Evolutionary conservation across 2,113 vertebrate genomes (phyloP), one percentile per base, ranked within the genome.

Genomic region (Seriola rivoliana): DNA sequence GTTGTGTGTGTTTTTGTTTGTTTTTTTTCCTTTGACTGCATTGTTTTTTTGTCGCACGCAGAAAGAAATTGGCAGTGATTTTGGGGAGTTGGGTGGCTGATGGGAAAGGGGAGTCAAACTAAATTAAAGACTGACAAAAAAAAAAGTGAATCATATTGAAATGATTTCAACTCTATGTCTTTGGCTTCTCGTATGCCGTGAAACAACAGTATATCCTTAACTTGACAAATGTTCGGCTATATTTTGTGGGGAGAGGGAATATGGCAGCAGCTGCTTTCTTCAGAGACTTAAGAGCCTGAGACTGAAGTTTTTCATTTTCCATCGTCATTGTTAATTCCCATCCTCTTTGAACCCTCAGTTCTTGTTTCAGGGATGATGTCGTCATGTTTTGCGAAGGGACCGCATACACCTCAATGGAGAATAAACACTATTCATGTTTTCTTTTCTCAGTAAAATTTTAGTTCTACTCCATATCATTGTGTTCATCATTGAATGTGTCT

Each of bases 311-410:
- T 52, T 60, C 42, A 75, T 84, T 77, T 80, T 73, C 90, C 85
- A 88, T 84, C 80, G 14, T 81, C 84, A 87, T 89, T 71, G 75
- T 90, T 78, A 38, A 66, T 87, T 86, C 87, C 88, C 88, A 78
- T 67, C 85, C 78, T 50, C 78, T 65, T 75, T 55, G 60, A 92
- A 85, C 78, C 91, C 86, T 86, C 86, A 62, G 63, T 79, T 90
- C 86, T 81, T 78, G 79, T 92, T 94, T 94, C 93, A 94, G 93
- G 93, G 93, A 93, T 90, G 92, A 91, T 71, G 80, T 88, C 42
- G 74, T 90, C 84, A 52, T 78, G 77, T 70, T 84, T 85, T 84
- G 87, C 76, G 78, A 93, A 91, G 90, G 90, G 91, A 93, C 92
- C 85, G 88, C 90, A 23, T 73, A 91, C 89, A 93, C 93, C 92